These are phyloP conservation scores for Machimus atricapillus DNA, from an alignment of 2,888 invertebrate genomes.

Conservation along the genomic window DNA sequence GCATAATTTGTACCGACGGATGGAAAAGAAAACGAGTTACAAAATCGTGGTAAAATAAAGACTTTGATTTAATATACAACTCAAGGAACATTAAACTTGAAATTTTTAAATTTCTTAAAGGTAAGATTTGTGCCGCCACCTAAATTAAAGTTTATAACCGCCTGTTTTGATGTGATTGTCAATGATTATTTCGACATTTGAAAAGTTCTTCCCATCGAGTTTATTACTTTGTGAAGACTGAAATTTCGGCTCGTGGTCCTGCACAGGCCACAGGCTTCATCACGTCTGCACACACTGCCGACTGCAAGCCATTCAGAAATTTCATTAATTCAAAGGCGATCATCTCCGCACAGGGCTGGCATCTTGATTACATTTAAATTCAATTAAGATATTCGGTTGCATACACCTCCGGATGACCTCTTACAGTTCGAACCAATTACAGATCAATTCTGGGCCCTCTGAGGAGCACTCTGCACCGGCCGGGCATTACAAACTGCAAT, in stretches of 20 bases:
- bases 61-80: no score
- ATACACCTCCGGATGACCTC: slow-evolving; percentile 18
- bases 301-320: neutral
- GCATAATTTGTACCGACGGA: no score
- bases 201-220: neutral
- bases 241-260: neutral
- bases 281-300: neutral
- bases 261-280: neutral
- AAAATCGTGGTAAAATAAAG: no score
- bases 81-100: no score
- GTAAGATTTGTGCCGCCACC: no score
- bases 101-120: no score
- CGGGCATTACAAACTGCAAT: neutral
- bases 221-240: neutral
- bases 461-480: neutral
- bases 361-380: slow-evolving; percentile 28
- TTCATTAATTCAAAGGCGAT: slow-evolving; percentile 20
- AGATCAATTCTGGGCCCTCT: slow-evolving; percentile 5
- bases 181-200: no score
- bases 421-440: slow-evolving; percentile 18
- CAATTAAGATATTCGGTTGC: slow-evolving; percentile 25
- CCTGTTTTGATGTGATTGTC: no score
- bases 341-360: neutral
- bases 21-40: no score
- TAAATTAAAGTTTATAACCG: no score